Evolutionary conservation across 2,113 vertebrate species (phyloP), one percentile per base, ranked within the genome.

Genomic region (Elephas maximus): DNA sequence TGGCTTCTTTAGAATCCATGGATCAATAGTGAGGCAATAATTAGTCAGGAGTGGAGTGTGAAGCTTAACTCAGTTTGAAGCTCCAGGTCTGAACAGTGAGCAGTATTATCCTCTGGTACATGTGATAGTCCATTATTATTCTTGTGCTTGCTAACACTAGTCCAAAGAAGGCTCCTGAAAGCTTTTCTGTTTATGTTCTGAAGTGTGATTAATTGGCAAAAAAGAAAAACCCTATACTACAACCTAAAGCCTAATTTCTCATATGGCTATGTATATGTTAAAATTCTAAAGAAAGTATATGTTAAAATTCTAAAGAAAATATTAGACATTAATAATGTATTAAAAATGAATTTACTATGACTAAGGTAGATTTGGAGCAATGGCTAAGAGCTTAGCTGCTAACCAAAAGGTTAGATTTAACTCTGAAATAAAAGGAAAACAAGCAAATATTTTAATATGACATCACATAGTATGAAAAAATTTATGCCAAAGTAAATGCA

Each of bases 311-410:
- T 62, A 86, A 92, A 33, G 85, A 89, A 62, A 67, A 57, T 73
- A 60, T 91, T 93, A 73, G 41, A 81, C 76, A 60, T 90, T 74
- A 67, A 5, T n/a, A 74, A 44, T 82, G 7, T 83, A 37, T 93
- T 62, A 53, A 87, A 90, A 90, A 87, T 90, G 81, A 93, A 37
- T 77, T 95, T 93, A 77, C 60, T 71, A 8, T 83, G 51, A 71
- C 51, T 82, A 45, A 82, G 33, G 71, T 57, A 57, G 53, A 14
- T 17, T 57, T 73, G 33, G 33, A 1, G 5, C 2, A 37, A 14
- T 73, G 33, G 71, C 20, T 37, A 73, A 8, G 28, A 17, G 9
- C 37, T 6, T 2, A 6, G 71, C n/a, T 73, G 71, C 71, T 18
- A 73, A 73, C n/a, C n/a, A 6, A 15, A 57, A 57, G 11, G 15